A percentile compares a stretch with the other conserved stretches of the same genome.
Conservation (phyloP, 2,113 vertebrate genomes). For the Plecturocebus donacophilus region DNA sequence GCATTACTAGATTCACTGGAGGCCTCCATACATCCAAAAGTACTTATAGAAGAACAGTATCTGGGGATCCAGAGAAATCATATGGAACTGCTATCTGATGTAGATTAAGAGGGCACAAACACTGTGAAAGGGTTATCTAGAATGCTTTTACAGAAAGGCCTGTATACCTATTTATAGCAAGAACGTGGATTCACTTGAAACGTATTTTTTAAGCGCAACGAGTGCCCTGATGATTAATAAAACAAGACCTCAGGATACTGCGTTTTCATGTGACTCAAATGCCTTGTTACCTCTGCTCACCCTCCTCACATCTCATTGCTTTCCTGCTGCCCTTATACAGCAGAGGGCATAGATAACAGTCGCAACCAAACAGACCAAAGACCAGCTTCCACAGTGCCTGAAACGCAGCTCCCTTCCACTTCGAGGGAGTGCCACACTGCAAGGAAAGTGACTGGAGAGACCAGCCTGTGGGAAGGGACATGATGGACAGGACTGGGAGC, state of each 20-base stretch:
- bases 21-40: neutral
- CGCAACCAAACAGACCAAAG: neutral
- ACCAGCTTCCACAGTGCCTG: neutral
- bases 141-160: neutral
- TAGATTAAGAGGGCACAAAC: neutral
- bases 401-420: rapidly evolving
- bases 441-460: neutral
- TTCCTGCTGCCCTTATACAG: neutral
- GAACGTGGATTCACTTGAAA: neutral
- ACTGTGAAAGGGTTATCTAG: too few relatives aligned
- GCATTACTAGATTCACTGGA: neutral
- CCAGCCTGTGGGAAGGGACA: neutral
- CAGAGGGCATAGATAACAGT: neutral
- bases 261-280: neutral
- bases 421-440: rapidly evolving
- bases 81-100: neutral
- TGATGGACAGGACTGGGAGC: rapidly evolving
- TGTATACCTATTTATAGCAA: neutral
- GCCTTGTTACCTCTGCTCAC: rapidly evolving
- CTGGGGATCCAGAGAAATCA: neutral
- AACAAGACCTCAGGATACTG: neutral
- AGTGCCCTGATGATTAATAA: neutral
- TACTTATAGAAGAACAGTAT: neutral
- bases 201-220: neutral
- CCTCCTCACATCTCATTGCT: rapidly evolving